phyloP scores from a whole-genome alignment of 2,113 vertebrate genomes.

The Oplegnathus fasciatus region DNA sequence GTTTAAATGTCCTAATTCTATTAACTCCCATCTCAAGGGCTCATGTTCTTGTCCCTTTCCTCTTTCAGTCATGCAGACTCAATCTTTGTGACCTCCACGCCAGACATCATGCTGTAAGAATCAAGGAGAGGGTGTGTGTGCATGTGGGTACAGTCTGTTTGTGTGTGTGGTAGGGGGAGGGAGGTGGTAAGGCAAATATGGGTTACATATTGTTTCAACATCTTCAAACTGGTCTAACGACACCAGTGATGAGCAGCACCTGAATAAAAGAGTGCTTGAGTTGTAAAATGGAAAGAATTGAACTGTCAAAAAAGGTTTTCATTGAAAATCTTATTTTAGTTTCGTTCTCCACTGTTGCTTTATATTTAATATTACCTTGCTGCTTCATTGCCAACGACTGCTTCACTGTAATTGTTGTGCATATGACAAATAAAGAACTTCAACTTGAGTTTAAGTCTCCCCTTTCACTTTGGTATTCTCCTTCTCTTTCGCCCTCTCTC shows the following conservation, averaged over 20 bases:
- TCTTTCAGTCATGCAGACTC: conserved; percentile 21
- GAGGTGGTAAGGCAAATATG: conserved; percentile 50
- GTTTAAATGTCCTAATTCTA: conserved; percentile 23
- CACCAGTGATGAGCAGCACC: background rate
- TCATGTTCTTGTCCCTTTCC: conserved; percentile 23
- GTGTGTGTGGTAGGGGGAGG: background rate
- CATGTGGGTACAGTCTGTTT: background rate
- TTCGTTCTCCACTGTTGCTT: background rate
- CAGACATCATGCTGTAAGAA: conserved; percentile 5
- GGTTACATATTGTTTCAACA: conserved; percentile 74
- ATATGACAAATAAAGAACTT: no score
- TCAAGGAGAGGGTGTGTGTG: conserved; percentile 11
- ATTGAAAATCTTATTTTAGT: background rate
- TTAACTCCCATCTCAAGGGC: conserved; percentile 11
- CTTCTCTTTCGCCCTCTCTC: background rate
- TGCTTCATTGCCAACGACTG: background rate
- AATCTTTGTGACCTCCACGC: conserved; percentile 27
- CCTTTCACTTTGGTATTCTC: background rate
- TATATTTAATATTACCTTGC: background rate
- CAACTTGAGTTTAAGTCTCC: background rate
- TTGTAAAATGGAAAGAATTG: background rate
- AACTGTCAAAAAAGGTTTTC: background rate
- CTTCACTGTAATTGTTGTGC: no score
- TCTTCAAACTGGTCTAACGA: conserved; percentile 35
- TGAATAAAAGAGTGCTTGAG: background rate